Evolutionary conservation across 2,113 vertebrate species (phyloP).

Genomic region (Oreotrochilus melanogaster): DNA sequence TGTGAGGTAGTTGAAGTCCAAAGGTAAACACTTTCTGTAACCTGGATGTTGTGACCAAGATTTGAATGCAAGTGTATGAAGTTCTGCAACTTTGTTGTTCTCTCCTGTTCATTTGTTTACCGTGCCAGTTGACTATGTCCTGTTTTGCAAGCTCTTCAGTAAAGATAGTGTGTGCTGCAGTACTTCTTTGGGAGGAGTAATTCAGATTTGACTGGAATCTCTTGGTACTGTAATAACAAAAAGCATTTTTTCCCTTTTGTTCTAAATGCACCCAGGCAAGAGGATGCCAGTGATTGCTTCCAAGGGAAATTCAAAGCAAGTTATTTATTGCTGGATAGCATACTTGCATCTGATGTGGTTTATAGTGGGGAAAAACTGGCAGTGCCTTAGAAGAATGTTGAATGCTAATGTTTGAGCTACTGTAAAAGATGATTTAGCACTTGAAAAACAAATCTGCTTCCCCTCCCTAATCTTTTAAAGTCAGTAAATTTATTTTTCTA

Average conservation of each 20-base stretch:
- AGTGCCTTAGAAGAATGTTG: background rate
- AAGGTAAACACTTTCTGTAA: background rate
- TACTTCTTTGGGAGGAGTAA: background rate
- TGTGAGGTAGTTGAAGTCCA: background rate
- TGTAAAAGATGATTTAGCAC: background rate
- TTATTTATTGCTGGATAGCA: constrained; percentile 7
- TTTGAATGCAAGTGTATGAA: accelerated
- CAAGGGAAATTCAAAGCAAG: background rate
- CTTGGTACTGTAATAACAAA: background rate
- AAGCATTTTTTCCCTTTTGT: background rate
- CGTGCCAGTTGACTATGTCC: background rate
- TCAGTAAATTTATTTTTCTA: background rate
- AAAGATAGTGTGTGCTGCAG: background rate
- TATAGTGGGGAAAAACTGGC: background rate
- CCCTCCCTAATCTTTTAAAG: background rate
- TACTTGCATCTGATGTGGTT: background rate
- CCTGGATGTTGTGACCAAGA: background rate
- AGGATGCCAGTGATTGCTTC: background rate
- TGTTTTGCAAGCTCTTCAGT: background rate
- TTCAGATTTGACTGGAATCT: background rate
- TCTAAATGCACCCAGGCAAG: background rate
- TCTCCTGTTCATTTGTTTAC: background rate
- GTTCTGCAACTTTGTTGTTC: background rate
- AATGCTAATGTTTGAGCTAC: background rate
- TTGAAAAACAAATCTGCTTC: background rate